These are phyloP conservation scores for Tolmerus cingulatus DNA, from an alignment of 2,888 invertebrate species.

Conservation along the genomic window DNA sequence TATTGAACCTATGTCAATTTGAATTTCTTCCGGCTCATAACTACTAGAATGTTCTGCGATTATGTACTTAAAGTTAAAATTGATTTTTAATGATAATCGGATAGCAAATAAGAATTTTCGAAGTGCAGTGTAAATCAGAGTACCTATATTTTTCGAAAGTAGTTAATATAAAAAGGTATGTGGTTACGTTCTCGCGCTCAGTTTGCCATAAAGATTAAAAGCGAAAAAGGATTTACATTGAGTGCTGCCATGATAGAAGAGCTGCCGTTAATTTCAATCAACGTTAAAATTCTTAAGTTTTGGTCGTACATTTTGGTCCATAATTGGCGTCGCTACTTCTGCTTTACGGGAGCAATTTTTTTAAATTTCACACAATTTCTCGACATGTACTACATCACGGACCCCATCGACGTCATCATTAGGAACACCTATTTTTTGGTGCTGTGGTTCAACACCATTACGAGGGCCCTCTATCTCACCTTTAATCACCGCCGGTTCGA, in stretches of 20 bases:
- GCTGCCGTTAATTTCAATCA: conserved; percentile 16
- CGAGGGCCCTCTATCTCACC: conserved; percentile 27
- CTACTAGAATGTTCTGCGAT: not conserved
- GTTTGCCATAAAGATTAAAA: not conserved
- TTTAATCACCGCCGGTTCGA: conserved; percentile 23
- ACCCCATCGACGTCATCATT: conserved; percentile 35
- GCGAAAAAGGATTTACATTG: not conserved
- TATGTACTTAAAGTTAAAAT: not conserved
- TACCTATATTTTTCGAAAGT: not conserved
- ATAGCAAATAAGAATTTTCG: not conserved
- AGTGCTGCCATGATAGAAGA: conserved; percentile 6
- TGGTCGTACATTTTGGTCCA: conserved; percentile 40
- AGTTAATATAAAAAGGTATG: not conserved
- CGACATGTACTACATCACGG: conserved; percentile 39
- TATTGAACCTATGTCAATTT: not conserved
- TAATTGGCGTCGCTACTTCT: conserved; percentile 33
- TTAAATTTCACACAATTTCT: conserved; percentile 43
- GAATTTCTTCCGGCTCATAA: too few species aligned
- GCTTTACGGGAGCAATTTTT: conserved; percentile 21
- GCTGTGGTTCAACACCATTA: conserved; percentile 43
- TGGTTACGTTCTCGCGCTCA: not conserved
- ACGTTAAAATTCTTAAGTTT: conserved; percentile 32
- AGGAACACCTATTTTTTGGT: conserved; percentile 43
- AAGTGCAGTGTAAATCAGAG: not conserved
- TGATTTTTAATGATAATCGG: not conserved